Conservation (phyloP, 1,140 invertebrate genomes). For the Marisa cornuarietis region DNA sequence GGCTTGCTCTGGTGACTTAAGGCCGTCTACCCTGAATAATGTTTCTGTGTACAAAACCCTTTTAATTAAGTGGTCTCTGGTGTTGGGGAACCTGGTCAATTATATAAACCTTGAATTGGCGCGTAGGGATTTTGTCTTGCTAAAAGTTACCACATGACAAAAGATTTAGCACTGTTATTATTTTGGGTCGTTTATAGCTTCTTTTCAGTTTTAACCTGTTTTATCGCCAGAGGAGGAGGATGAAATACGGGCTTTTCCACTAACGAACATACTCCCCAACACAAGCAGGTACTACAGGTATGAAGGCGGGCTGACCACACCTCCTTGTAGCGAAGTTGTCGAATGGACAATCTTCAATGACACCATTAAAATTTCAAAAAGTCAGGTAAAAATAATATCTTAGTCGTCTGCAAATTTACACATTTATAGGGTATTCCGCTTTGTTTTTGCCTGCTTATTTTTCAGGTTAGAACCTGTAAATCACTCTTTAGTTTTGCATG, state of each 20-base stretch:
- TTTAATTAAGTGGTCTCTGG: no score
- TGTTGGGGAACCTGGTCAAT: no score
- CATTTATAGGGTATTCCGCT: neutral
- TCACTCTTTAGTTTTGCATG: neutral
- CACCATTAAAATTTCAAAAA: slow-evolving; percentile 73
- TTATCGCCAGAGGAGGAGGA: no score
- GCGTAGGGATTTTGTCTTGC: no score
- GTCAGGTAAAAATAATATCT: slow-evolving; percentile 69
- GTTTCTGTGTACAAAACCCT: no score
- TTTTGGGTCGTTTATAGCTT: no score
- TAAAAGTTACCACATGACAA: slow-evolving; percentile 66
- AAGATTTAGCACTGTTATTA: slow-evolving; percentile 64
- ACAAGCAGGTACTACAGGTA: slow-evolving; percentile 70
- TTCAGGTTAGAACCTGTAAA: neutral
- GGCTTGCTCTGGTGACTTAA: no score
- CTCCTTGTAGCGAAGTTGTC: slow-evolving; percentile 76
- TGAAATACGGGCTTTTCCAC: neutral
- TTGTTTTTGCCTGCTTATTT: neutral
- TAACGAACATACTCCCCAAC: slow-evolving; percentile 19
- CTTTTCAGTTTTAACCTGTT: no score
- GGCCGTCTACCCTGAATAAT: no score
- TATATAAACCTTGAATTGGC: no score
- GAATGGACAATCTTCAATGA: slow-evolving; percentile 77
- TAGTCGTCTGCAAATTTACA: neutral
- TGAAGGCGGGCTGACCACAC: slow-evolving; percentile 79